phyloP scores from a whole-genome alignment of 2,797 vertebrate species.

The Cyclopterus lumpus region DNA sequence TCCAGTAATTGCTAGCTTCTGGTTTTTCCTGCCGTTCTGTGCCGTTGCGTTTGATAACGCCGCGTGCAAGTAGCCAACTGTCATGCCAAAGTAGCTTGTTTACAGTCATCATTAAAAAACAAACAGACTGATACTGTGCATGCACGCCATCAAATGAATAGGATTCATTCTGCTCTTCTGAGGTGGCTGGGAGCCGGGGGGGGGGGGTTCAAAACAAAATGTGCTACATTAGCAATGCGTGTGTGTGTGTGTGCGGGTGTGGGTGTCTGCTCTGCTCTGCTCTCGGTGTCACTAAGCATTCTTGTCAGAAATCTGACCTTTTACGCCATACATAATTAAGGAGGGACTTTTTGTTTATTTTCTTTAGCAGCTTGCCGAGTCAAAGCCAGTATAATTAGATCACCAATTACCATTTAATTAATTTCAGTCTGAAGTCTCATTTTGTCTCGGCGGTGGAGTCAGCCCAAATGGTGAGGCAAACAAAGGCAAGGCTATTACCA shows the following conservation, averaged over 20 bases:
- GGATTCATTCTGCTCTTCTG: constrained; percentile 62
- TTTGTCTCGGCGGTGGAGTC: constrained; percentile 83
- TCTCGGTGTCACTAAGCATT: constrained; percentile 84
- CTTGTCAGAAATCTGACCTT: constrained; percentile 88
- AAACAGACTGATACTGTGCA: constrained; percentile 56
- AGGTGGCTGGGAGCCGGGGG: constrained; percentile 37
- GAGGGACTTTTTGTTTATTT: constrained; percentile 85
- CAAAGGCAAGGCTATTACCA: constrained; percentile 84
- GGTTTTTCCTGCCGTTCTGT: constrained; percentile 42
- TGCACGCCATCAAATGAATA: constrained; percentile 56
- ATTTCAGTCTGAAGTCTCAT: constrained; percentile 88
- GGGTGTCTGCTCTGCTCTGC: constrained; percentile 54
- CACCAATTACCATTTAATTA: constrained; percentile 89
- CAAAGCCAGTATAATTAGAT: constrained; percentile 89
- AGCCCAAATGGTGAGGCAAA: constrained; percentile 82
- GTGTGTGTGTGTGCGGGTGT: neutral
- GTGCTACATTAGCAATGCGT: constrained; percentile 65
- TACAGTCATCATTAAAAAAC: constrained; percentile 75
- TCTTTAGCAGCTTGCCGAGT: constrained; percentile 84
- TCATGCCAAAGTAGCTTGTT: constrained; percentile 57
- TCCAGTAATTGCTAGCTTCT: constrained; percentile 44
- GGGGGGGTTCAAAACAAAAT: constrained; percentile 66
- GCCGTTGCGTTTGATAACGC: constrained; percentile 53
- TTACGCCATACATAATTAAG: constrained; percentile 85
- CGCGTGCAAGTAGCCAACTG: constrained; percentile 48